phyloP scores from a whole-genome alignment of 2,797 vertebrate genomes.

The Dermochelys coriacea region DNA sequence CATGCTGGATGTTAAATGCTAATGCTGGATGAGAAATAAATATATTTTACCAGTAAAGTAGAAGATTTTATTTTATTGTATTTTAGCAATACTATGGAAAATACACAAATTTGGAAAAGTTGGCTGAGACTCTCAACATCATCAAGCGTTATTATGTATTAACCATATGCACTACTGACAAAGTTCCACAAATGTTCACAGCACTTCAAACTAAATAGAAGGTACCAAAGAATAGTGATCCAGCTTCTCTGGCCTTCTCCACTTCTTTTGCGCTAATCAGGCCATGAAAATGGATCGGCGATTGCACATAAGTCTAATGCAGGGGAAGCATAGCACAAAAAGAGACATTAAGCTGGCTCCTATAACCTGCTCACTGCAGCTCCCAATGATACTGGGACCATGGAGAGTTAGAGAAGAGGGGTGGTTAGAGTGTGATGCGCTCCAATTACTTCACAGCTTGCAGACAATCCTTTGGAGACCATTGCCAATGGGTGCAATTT shows the following conservation, averaged over 20 bases:
- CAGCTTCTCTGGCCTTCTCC: rapidly evolving
- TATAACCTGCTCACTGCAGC: rapidly evolving
- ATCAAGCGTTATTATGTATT: neutral
- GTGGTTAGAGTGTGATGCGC: neutral
- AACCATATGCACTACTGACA: neutral
- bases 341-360: neutral
- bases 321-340: rapidly evolving
- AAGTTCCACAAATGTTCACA: neutral
- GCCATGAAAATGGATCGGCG: neutral
- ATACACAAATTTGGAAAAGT: neutral
- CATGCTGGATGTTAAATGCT: neutral
- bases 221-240: neutral
- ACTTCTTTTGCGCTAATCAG: neutral
- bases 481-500: rapidly evolving
- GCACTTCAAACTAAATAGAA: neutral
- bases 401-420: neutral
- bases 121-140: neutral
- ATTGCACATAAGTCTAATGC: neutral
- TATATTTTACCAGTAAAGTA: neutral
- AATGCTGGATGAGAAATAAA: neutral
- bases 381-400: neutral
- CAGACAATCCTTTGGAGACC: neutral
- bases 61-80: neutral
- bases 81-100: neutral
- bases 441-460: neutral